A percentile compares a stretch with the other conserved stretches of the same genome.
Conservation (phyloP, 2,797 vertebrate species). For the Mus caroli region DNA sequence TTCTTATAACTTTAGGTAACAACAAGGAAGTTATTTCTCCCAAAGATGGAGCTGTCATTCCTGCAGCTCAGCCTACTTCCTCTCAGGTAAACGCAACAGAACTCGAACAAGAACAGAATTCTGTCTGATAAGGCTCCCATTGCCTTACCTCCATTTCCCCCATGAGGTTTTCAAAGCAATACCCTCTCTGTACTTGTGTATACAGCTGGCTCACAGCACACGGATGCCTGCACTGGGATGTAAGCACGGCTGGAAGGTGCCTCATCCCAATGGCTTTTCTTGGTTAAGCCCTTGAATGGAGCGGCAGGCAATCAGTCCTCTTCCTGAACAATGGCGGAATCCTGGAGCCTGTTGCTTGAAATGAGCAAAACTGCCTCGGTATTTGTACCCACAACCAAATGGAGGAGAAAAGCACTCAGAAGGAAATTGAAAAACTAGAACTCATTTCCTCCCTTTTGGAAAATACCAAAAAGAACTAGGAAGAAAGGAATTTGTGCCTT, state of each 20-base stretch:
- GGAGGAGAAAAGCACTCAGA: constrained; percentile 20
- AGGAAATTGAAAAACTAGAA: constrained; percentile 67
- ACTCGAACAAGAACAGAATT: neutral
- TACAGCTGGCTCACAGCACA: neutral
- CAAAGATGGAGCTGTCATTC: neutral
- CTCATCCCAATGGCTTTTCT: neutral
- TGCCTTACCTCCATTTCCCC: neutral
- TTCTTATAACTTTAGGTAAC: neutral
- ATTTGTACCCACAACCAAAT: neutral
- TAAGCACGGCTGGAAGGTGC: neutral
- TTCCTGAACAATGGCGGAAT: constrained; percentile 46
- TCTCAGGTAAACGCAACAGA: neutral
- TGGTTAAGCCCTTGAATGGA: neutral
- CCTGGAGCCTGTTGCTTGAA: constrained; percentile 33
- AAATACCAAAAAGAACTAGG: constrained; percentile 69
- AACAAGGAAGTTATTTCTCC: neutral
- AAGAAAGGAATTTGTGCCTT: constrained; percentile 30
- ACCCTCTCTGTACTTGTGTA: neutral
- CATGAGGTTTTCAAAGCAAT: neutral
- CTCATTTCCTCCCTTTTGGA: constrained; percentile 29
- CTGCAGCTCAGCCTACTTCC: neutral
- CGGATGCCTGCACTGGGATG: neutral
- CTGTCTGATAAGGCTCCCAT: neutral
- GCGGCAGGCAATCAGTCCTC: neutral
- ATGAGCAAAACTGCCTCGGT: constrained; percentile 62